phyloP scores from a whole-genome alignment of 2,797 vertebrate species.

The Parambassis ranga region DNA sequence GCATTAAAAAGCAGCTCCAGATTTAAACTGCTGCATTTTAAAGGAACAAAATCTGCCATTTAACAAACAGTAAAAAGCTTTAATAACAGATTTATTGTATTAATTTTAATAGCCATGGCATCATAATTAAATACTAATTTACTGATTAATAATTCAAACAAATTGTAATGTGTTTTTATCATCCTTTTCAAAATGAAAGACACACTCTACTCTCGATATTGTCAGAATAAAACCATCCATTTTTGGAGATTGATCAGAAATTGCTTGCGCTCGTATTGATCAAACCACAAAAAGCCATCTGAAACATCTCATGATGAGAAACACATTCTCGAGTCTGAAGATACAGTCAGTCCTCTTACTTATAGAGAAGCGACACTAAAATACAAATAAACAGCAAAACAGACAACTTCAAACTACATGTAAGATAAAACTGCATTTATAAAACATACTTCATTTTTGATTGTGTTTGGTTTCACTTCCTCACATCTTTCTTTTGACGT shows the following conservation, averaged over 20 bases:
- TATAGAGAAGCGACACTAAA: background rate
- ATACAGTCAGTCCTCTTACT: background rate
- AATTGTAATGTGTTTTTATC: background rate
- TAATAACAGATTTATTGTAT: background rate
- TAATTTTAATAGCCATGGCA: background rate
- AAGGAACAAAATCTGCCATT: background rate
- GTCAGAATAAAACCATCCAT: constrained; percentile 4
- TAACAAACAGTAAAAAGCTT: background rate
- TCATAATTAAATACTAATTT: background rate
- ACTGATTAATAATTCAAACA: background rate
- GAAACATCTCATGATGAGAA: constrained; percentile 23
- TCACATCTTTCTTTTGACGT: background rate
- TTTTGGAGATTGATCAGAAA: constrained; percentile 10
- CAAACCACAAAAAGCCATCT: constrained; percentile 21
- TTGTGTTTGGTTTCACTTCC: constrained; percentile 42
- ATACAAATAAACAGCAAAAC: background rate
- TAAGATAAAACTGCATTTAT: background rate
- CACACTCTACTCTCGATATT: background rate
- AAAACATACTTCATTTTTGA: constrained; percentile 2
- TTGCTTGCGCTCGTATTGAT: constrained; percentile 28
- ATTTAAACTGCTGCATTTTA: background rate
- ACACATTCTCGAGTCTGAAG: constrained; percentile 18
- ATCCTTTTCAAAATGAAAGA: constrained; percentile 12
- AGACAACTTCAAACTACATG: constrained; percentile 2
- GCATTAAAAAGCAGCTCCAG: background rate